Evolutionary conservation across 2,888 invertebrate species (phyloP).

Genomic region (Stratiomys singularior): DNA sequence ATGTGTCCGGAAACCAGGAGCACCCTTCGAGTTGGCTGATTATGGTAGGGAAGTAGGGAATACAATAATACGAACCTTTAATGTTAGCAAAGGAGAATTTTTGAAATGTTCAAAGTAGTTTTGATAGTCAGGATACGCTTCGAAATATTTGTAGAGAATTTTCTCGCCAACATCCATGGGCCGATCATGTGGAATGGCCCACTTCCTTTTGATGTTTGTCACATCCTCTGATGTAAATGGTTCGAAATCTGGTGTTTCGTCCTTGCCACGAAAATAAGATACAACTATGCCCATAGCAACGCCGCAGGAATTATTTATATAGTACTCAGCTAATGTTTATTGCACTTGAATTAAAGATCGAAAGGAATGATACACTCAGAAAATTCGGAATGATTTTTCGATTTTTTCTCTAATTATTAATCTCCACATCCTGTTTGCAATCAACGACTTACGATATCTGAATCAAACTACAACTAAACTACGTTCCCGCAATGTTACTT

Average conservation of each 20-base stretch:
- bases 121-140: conserved; percentile 9
- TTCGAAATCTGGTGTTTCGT: conserved; percentile 6
- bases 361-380: too few species aligned
- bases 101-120: conserved; percentile 24
- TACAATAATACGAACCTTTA: conserved; percentile 2
- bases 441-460: too few species aligned
- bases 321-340: too few species aligned
- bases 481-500: too few species aligned
- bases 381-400: too few species aligned
- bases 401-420: too few species aligned
- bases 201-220: neutral
- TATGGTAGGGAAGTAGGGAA: neutral
- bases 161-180: conserved; percentile 31
- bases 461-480: too few species aligned
- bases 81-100: conserved; percentile 6
- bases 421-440: too few species aligned
- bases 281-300: neutral
- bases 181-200: neutral
- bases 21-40: conserved; percentile 57
- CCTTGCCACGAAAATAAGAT: neutral
- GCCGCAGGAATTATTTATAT: too few species aligned
- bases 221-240: neutral
- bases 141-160: conserved; percentile 13
- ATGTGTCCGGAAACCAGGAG: conserved; percentile 61
- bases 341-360: too few species aligned